These are phyloP conservation scores for Silurus glanis DNA, from an alignment of 2,113 vertebrate species.

Conservation along the genomic window DNA sequence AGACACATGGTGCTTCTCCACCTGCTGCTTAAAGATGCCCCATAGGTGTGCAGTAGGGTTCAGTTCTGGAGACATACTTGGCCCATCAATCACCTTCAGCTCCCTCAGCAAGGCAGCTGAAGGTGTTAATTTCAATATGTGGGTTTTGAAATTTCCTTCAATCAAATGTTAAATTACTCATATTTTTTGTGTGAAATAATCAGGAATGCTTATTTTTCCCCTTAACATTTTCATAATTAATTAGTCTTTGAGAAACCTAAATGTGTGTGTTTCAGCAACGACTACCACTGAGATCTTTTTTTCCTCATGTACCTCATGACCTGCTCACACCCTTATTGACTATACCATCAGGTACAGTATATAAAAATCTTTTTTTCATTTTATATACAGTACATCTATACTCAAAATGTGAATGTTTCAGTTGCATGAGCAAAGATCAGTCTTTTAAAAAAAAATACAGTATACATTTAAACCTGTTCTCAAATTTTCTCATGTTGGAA, in stretches of 20 bases:
- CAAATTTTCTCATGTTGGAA: background rate
- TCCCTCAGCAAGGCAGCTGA: no score
- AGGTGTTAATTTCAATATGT: background rate
- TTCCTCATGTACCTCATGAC: conserved; percentile 73
- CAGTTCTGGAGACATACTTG: no score
- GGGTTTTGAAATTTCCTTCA: background rate
- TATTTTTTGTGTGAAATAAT: background rate
- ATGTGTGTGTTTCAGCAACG: conserved; percentile 68
- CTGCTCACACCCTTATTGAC: conserved; percentile 75
- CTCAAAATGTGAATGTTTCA: no score
- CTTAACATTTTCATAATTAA: background rate
- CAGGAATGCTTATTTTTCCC: background rate
- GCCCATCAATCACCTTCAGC: no score
- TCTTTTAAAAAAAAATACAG: background rate
- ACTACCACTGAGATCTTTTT: conserved; percentile 81
- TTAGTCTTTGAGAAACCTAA: background rate
- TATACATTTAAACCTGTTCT: background rate
- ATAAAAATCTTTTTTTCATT: background rate
- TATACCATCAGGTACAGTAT: conserved; percentile 76
- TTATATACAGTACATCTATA: background rate
- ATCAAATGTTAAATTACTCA: background rate
- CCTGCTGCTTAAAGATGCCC: no score
- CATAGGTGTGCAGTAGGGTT: no score
- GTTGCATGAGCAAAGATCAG: background rate
- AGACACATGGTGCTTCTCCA: no score